Base-by-base conservation (phyloP, 2,113 vertebrate genomes). In the Pedetes capensis region DNA sequence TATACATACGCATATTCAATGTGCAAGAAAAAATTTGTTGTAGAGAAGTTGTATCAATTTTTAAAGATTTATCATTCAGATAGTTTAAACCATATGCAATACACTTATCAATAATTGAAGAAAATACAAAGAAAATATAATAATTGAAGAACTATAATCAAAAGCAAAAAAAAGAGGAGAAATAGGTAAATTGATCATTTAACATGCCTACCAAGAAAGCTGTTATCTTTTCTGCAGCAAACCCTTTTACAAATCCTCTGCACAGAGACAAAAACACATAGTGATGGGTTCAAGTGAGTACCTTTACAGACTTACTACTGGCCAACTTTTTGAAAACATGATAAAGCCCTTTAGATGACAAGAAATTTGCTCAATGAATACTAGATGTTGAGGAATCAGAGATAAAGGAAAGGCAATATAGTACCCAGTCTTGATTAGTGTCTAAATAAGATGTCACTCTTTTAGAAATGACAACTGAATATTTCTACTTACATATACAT, bases 21-120 rank as follows among this genome's bases (percentile, higher is more conserved):
- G 91, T 18, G 8, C 74, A 5, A 76, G 64, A 68, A 79, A 91
- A 95, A 78, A 79, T 59, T 88, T 97, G 63, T n/a, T 93, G 32
- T 94, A 66, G 20, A 94, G 97, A 80, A 96, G 80, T 25, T 69
- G 39, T 22, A 95, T 68, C 29, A 96, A 85, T 95, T 96, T 97
- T 97, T 61, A 94, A 97, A 27, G 92, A 96, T 97, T 96, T 97
- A 69, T 95, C 66, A 68, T 91, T 97, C 39, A 96, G 80, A 66
- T 97, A 90, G 92, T 96, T 91, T 95, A 57, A 89, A 87, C 86
- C 72, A 94, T 17, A 51, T 0, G 53, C 3, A 39, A 87, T 72
- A 44, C 9, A 66, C 6, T 12, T 23, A 88, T 23, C 37, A 29
- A 20, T 37, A 74, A 64, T 32, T 53, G 37, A 92, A 76, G 37